Evolutionary conservation across 1,140 invertebrate genomes (phyloP), one percentile per base, ranked within the genome.

Genomic region (Microplitis mediator): DNA sequence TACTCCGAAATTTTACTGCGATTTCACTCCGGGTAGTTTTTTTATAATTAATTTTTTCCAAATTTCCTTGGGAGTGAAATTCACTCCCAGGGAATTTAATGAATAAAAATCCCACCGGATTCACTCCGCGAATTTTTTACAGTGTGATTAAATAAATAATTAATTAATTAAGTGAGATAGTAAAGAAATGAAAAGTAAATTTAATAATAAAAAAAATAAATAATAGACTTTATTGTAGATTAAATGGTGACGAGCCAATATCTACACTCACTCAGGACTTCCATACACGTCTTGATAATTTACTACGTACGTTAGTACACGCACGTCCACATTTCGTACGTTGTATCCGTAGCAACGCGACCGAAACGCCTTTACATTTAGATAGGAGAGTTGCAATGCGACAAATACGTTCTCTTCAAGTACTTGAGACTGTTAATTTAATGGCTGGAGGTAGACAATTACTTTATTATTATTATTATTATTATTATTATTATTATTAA

Each of bases 251-350:
- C 84, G 95, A 96, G 83, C 94, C 95, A 4, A 93, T 95, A 39
- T 95, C 95, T 11, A 97, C 95, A 6, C 88, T 98, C 51, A 97
- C 96, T 39, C 95, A 97, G 89, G 97, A 98, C 87, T 98, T 98
- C 81, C 96, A 97, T 84, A 97, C 94, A 52, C 90, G 96, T 51
- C 88, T 98, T 61, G 96, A 98, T 85, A 97, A 97, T 88, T 87
- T 98, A 74, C 86, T 98, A 75, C 89, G 96, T 73, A 97, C 95
- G 34, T 84, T 98, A 73, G 95, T 97, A 50, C 95, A 97, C 85
- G 95, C 96, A 14, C 91, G 95, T 73, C 96, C 96, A 8, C 96
- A 98, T 87, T 98, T 98, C 87, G 93, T 98, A 65, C 90, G 95
- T 36, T 98, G 96, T 84, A 92, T 98, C 66, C 91, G 95, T 79